These are phyloP conservation scores for Coecobrya sp. DNA, from an alignment of 2,888 invertebrate species.

Conservation along the genomic window DNA sequence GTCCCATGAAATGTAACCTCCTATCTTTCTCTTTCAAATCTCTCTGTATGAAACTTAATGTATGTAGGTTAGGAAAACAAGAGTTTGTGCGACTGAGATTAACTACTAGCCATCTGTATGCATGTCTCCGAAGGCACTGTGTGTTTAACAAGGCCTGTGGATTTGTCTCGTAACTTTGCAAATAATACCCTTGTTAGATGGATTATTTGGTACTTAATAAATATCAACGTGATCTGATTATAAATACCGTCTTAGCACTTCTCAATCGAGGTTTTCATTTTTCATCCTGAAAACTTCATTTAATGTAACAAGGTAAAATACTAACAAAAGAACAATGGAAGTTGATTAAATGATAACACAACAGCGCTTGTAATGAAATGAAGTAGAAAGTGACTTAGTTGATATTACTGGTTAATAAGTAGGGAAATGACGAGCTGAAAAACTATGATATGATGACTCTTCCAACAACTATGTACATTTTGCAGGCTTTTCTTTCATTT, in stretches of 20 bases:
- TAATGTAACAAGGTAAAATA: too few species aligned
- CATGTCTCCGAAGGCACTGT: slow-evolving; percentile 35
- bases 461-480: background rate
- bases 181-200: background rate
- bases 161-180: background rate
- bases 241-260: too few species aligned
- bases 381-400: too few species aligned
- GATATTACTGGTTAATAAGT: too few species aligned
- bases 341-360: too few species aligned
- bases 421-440: too few species aligned
- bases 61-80: slow-evolving; percentile 51
- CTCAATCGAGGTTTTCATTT: too few species aligned
- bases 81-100: slow-evolving; percentile 59
- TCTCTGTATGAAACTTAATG: background rate
- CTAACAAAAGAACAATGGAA: too few species aligned
- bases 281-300: too few species aligned
- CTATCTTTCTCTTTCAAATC: background rate
- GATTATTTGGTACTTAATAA: background rate
- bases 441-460: background rate
- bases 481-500: background rate
- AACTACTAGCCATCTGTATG: slow-evolving; percentile 57
- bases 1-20: slow-evolving; percentile 41
- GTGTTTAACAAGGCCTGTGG: slow-evolving; percentile 24
- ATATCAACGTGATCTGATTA: background rate
- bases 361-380: too few species aligned